A percentile compares a stretch with the other conserved stretches of the same genome.
phyloP scores from a whole-genome alignment of 1,140 invertebrate genomes.

The Chrysomallon squamiferum region DNA sequence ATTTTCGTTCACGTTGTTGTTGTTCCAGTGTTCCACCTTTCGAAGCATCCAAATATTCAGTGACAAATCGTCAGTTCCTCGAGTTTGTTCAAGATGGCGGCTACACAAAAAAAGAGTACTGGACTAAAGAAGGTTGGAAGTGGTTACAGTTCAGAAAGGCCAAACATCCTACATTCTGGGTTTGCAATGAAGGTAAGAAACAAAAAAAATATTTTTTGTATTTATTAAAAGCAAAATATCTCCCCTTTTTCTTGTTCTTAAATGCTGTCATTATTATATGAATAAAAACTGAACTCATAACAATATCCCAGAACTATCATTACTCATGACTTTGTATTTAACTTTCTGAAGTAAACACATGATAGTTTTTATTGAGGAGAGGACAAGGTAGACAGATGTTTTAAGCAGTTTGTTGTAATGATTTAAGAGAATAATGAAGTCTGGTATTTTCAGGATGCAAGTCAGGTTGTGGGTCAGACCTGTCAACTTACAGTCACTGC shows the following conservation, averaged over 20 bases:
- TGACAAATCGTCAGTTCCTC: conserved; percentile 58
- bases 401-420: too few species aligned
- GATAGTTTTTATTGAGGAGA: too few species aligned
- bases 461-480: conserved; percentile 52
- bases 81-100: conserved; percentile 59
- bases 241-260: background rate
- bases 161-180: conserved; percentile 60
- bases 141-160: conserved; percentile 55
- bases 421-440: background rate
- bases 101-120: conserved; percentile 49
- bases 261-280: too few species aligned
- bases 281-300: too few species aligned
- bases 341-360: too few species aligned
- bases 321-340: too few species aligned
- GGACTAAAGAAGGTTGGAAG: conserved; percentile 59
- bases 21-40: conserved; percentile 58
- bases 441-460: conserved; percentile 51
- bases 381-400: too few species aligned
- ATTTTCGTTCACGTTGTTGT: too few species aligned
- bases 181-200: conserved; percentile 51
- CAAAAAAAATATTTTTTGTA: too few species aligned
- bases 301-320: too few species aligned
- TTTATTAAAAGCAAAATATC: background rate
- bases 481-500: conserved; percentile 52
- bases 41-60: conserved; percentile 54